Base-by-base conservation (phyloP, 2,888 invertebrate species). In the Diarsia rubi region DNA sequence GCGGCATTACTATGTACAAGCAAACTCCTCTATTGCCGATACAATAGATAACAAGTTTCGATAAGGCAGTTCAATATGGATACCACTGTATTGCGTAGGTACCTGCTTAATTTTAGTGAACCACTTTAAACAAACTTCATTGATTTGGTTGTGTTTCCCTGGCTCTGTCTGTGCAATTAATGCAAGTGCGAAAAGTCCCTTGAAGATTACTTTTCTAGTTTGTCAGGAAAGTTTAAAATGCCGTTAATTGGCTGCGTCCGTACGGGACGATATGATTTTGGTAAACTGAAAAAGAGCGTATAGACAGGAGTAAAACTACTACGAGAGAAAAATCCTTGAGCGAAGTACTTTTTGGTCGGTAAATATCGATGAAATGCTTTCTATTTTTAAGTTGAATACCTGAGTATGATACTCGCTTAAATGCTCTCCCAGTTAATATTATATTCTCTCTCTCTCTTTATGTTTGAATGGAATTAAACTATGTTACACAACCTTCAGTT, bases 21-120 rank as follows among this genome's bases (percentile, higher is more conserved):
- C 79, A 84, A 84, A 88, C 87, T 86, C 84, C 79, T 81, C 74
- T 81, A 85, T 82, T 83, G 73, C 83, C 82, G 75, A 88, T 88
- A 89, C 81, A 81, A 79, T 83, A 83, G 86, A 86, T 85, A 84
- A 79, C 79, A 78, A 79, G 83, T 83, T 82, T 76, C 67, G 78
- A 77, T 84, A 84, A 84, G 77, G 84, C 76, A 77, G 83, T 77
- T 86, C 85, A 87, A 87, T 88, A 86, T 83, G 81, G 86, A 75
- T 77, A 78, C 85, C 78, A 81, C 79, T 72, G 79, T 78, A 85
- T 81, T 73, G 76, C 73, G 73, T 78, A 80, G 70, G 76, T 83
- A 83, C 75, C 82, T 79, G 75, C 81, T 83, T 85, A 83, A 86
- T 86, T 87, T 84, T 64, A 78, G 74, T 81, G 71, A 88, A 81